Percentiles rank a stretch among this genome's conserved stretches.
phyloP scores from a whole-genome alignment of 2,113 vertebrate species.

The Pachypanchax playfairii region DNA sequence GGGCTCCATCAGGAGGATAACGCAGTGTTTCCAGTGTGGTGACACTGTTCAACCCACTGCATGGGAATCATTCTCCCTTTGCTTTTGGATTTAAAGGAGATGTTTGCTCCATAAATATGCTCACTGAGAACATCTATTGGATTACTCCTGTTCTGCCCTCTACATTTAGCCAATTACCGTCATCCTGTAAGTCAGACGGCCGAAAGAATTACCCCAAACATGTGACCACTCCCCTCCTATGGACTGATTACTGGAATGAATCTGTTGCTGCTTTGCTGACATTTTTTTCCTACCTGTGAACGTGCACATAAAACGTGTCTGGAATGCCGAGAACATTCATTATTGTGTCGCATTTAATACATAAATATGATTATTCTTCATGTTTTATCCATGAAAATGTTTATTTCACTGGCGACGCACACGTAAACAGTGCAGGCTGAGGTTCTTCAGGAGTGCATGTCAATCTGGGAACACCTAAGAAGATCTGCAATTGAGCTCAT shows the following conservation, averaged over 20 bases:
- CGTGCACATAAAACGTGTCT: not conserved
- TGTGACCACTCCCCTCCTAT: conserved; percentile 32
- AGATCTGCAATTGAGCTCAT: conserved; percentile 28
- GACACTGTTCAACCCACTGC: not conserved
- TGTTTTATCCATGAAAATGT: not conserved
- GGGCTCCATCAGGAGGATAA: not conserved
- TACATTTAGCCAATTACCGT: conserved; percentile 72
- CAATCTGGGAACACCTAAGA: conserved; percentile 29
- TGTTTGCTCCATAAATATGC: conserved; percentile 59
- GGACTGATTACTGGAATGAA: no score
- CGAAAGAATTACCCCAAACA: conserved; percentile 56
- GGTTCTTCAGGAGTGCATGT: conserved; percentile 12
- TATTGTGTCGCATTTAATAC: no score
- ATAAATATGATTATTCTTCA: not conserved
- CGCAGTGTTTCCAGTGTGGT: no score
- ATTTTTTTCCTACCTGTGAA: conserved; percentile 8
- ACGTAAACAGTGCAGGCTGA: not conserved
- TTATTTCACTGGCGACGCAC: not conserved
- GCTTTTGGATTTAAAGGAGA: conserved; percentile 34
- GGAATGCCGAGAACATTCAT: no score
- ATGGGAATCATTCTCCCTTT: not conserved
- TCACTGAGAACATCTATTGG: conserved; percentile 70
- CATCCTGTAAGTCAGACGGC: conserved; percentile 46
- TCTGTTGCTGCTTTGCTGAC: not conserved
- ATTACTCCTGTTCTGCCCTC: conserved; percentile 62